Percentiles rank a stretch among this genome's conserved stretches.
phyloP scores from a whole-genome alignment of 2,797 vertebrate genomes.

The Mico argentatus region DNA sequence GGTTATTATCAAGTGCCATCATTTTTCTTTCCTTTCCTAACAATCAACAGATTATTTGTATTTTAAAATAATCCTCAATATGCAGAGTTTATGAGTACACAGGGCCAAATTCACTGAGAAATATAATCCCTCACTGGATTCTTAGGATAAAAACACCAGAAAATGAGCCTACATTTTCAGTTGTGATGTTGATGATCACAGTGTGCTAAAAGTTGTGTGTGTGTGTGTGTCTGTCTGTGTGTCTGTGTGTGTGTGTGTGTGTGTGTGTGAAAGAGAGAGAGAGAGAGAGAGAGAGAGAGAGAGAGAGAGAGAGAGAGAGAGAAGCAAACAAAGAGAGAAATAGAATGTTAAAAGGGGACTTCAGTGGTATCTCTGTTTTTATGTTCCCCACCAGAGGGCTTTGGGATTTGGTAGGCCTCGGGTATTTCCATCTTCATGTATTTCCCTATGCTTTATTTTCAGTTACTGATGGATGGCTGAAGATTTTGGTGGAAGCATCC shows the following conservation, averaged over 20 bases:
- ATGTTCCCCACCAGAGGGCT: neutral
- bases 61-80: neutral
- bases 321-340: neutral
- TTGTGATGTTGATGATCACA: neutral
- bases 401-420: neutral
- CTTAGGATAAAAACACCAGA: neutral
- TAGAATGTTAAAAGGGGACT: neutral
- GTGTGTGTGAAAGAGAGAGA: neutral
- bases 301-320: neutral
- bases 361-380: neutral
- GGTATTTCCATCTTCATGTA: neutral
- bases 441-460: neutral
- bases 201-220: neutral
- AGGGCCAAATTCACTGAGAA: neutral
- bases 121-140: neutral
- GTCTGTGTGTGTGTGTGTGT: neutral
- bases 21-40: neutral
- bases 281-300: neutral
- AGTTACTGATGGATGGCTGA: neutral
- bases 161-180: neutral
- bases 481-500: neutral
- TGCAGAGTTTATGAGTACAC: neutral
- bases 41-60: neutral
- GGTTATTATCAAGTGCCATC: neutral
- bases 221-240: neutral